A percentile compares a stretch with the other conserved stretches of the same genome.
Conservation (phyloP, 2,888 invertebrate genomes). For the Drosophila suboccidentalis region DNA sequence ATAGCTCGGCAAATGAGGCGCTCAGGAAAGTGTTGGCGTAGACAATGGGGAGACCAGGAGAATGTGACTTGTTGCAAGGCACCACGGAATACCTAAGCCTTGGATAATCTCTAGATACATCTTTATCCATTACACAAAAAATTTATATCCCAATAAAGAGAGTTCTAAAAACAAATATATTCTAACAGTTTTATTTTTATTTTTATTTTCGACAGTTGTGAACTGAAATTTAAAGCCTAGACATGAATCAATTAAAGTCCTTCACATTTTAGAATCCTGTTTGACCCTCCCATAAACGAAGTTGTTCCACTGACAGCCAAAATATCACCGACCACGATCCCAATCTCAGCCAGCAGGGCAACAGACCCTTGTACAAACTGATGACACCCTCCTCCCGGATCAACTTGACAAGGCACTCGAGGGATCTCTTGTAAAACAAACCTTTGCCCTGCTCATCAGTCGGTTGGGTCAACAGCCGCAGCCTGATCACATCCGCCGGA, state of each 20-base stretch:
- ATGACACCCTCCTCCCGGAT: conserved; percentile 92
- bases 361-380: conserved; percentile 95
- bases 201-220: not conserved
- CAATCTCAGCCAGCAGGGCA: conserved; percentile 95
- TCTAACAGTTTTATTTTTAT: not conserved
- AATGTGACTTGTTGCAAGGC: not conserved
- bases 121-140: conserved; percentile 12
- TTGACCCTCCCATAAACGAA: conserved; percentile 88
- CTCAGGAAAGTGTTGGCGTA: conserved; percentile 21
- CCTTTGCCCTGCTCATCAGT: conserved; percentile 86
- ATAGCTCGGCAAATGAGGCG: conserved; percentile 27
- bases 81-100: not conserved
- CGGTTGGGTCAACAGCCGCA: conserved; percentile 60
- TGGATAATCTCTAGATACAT: conserved; percentile 11
- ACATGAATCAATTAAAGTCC: not conserved
- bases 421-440: conserved; percentile 91
- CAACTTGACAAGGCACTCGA: conserved; percentile 93
- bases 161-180: not conserved
- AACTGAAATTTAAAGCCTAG: not conserved
- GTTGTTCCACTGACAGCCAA: conserved; percentile 95
- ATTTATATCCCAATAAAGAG: not conserved
- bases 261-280: conserved; percentile 55
- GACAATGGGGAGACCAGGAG: not conserved
- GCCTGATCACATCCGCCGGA: conserved; percentile 65
- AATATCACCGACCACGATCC: conserved; percentile 97